Base-by-base conservation (phyloP, 2,113 vertebrate species). In the Ploceus nigricollis region DNA sequence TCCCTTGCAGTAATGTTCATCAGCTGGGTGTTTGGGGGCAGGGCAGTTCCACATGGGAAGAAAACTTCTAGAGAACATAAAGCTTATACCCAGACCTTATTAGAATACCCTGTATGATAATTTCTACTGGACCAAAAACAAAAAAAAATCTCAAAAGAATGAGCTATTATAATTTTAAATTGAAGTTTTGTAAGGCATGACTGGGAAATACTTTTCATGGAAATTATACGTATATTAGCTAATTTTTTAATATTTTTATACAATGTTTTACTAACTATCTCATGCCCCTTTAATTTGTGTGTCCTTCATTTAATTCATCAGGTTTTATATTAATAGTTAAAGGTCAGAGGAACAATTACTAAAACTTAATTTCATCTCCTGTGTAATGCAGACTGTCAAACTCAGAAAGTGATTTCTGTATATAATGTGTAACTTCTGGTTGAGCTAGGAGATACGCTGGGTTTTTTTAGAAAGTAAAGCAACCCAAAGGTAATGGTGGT, bases 241-340 rank as follows among this genome's bases (percentile, higher is more conserved):
- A 51, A 11, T 53, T 54, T 81, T 71, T 91, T 33, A 3, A 15
- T 28, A 15, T 68, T 44, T 75, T 91, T 64, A 15, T 75, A 30
- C 14, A 45, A 6, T 79, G 19, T 75, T 94, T 80, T 92, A 44
- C 20, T 79, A 68, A 33, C 6, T 80, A 16, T 87, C 48, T 89
- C 31, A 47, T 39, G 37, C 22, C 37, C 20, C 64, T 85, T 57
- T 90, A 88, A 64, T 88, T 88, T 91, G 4, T 79, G 31, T 84
- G 42, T 27, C 53, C 40, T 89, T 75, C 17, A 31, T 61, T 63
- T 75, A 61, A 69, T 91, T 93, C 27, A 30, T 61, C 37, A 37
- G n/a, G 11, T 53, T 95, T 90, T 83, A 77, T 40, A 69, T 80
- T 61, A 44, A 69, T 88, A 93, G 37, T 51, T 89, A 82, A 79